Conservation (phyloP, 2,797 vertebrate species). For the Acanthiza pusilla region DNA sequence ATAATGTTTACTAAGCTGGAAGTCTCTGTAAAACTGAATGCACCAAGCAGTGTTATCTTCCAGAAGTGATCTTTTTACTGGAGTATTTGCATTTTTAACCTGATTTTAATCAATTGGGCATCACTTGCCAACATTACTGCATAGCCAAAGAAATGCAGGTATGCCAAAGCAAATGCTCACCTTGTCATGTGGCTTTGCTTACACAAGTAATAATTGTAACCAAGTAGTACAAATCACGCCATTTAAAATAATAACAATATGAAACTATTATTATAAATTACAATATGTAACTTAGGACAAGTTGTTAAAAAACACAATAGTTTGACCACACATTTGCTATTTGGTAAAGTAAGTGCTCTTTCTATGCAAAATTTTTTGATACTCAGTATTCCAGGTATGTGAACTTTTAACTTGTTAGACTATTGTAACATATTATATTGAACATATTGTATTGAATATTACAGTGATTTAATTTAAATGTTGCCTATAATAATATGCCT, state of each 20-base stretch:
- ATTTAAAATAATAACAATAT: not conserved
- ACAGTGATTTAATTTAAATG: conserved; percentile 75
- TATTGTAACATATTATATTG: not conserved
- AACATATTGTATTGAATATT: conserved; percentile 54
- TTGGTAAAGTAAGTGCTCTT: conserved; percentile 58
- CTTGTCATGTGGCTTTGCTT: not conserved
- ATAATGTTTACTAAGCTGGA: not conserved
- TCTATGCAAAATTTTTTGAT: conserved; percentile 40
- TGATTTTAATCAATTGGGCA: not conserved
- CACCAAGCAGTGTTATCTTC: not conserved
- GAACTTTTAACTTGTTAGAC: conserved; percentile 72
- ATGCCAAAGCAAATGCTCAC: not conserved
- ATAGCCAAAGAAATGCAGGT: not conserved
- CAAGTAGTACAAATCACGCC: not conserved
- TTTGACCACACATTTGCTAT: conserved; percentile 19
- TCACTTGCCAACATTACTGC: not conserved
- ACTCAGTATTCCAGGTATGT: conserved; percentile 67
- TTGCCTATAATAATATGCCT: conserved; percentile 49
- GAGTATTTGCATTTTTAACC: not conserved
- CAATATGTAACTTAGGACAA: conserved; percentile 5
- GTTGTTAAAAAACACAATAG: conserved; percentile 41
- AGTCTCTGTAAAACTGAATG: not conserved
- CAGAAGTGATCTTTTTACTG: not conserved
- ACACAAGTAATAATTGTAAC: not conserved
- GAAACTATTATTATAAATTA: conserved; percentile 2